These are phyloP conservation scores for Ridgeia piscesae DNA, from an alignment of 1,140 invertebrate species.

Conservation along the genomic window DNA sequence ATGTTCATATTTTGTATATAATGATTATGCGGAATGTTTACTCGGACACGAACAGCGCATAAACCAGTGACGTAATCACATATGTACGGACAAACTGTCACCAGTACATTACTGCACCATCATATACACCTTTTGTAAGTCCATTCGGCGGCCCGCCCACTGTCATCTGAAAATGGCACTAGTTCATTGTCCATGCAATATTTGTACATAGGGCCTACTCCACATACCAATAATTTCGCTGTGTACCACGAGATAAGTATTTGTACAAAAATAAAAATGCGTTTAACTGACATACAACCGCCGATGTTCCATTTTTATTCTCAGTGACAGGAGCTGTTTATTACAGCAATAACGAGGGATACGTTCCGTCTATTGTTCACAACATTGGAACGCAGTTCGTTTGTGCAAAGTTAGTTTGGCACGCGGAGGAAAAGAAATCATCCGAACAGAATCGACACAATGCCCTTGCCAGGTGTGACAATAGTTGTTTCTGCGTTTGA, in stretches of 20 bases:
- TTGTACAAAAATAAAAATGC: background rate
- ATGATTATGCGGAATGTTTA: background rate
- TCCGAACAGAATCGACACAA: background rate
- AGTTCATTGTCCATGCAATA: background rate
- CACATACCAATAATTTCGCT: background rate
- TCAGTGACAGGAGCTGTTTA: background rate
- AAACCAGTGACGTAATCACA: background rate
- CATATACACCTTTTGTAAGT: background rate
- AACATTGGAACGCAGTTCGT: background rate
- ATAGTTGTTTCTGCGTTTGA: background rate
- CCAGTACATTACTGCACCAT: background rate
- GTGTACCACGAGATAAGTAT: background rate
- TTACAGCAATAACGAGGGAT: background rate
- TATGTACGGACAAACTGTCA: background rate
- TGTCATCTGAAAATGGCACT: background rate
- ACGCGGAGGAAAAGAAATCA: background rate
- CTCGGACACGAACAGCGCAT: background rate
- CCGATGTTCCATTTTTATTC: background rate
- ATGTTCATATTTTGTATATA: background rate
- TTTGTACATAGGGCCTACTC: background rate
- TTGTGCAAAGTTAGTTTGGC: background rate
- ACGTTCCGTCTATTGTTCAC: background rate
- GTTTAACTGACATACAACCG: background rate
- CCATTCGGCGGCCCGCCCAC: background rate
- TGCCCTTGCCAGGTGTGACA: background rate